Conservation (phyloP, 2,797 vertebrate species). For the Danio aesculapii region DNA sequence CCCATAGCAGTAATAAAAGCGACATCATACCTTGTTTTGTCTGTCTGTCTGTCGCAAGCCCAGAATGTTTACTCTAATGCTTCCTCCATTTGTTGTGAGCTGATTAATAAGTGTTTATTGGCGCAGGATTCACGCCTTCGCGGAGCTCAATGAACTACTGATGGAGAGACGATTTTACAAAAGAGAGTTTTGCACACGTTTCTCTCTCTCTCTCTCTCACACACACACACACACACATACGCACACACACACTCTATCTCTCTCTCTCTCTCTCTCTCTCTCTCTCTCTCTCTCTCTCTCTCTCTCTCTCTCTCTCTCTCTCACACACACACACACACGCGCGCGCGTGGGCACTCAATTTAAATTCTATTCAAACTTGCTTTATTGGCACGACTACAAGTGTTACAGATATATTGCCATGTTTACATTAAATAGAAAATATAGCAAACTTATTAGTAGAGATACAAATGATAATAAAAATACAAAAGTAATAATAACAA, state of each 20-base stretch:
- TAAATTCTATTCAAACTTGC: too few relatives aligned
- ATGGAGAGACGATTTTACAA: not conserved
- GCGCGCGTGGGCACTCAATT: too few relatives aligned
- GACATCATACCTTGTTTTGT: conserved; percentile 1
- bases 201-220: not conserved
- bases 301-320: not conserved
- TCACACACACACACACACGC: too few relatives aligned
- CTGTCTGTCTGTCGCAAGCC: not conserved
- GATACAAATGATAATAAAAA: too few relatives aligned
- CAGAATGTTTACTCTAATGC: not conserved
- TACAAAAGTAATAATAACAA: too few relatives aligned
- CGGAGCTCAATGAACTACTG: not conserved
- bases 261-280: conserved; percentile 1
- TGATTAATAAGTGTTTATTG: not conserved
- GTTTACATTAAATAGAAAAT: too few relatives aligned
- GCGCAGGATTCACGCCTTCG: not conserved
- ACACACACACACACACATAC: too few relatives aligned
- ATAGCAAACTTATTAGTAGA: too few relatives aligned
- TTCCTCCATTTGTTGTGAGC: not conserved
- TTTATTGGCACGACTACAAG: too few relatives aligned
- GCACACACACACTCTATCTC: too few relatives aligned
- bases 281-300: not conserved
- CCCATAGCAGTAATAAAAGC: not conserved
- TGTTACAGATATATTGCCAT: too few relatives aligned
- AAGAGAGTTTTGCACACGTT: not conserved